Base-by-base conservation (phyloP, 2,888 invertebrate species). In the Celastrina argiolus region DNA sequence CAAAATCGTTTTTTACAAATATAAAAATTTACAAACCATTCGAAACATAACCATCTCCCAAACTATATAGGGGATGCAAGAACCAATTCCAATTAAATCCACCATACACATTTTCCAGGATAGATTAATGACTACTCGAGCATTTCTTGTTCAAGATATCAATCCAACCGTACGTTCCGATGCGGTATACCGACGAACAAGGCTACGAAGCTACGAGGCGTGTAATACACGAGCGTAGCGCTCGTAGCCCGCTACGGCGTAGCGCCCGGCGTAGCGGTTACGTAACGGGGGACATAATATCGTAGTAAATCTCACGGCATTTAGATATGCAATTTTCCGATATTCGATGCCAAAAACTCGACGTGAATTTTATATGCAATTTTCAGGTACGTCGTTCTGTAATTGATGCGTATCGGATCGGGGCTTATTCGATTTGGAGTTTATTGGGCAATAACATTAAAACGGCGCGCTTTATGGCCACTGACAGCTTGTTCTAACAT, bases 191-290 rank as follows among this genome's bases (percentile, higher is more conserved):
- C 56, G 22, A 65, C 18, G 18, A 18, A 59, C 58, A 16, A 10
- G 0, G 28, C 56, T 58, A 58, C 59, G 59, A 39, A 5, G 61
- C 61, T 18, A 61, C 18, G 61, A 6, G 39, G 61, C 39, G 59
- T 59, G 51, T 22, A 51, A 51, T 22, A 51, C 64, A 36, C 61
- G 36, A 18, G 16, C 51, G 70, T 69, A 72, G 69, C 65, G 31
- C 56, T 26, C 39, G 61, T 61, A 39, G 61, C 61, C 14, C 34
- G 7, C 61, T 61, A 61, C 61, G 34, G 14, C 61, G 61, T 61
- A 61, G 61, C 28, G n/a, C 61, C 0, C 1, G 51, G 51, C 61
- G 61, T 61, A 39, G 36, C 4, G 16, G 14, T 26, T 61, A 39
- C 61, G 39, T 61, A 61, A 61, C 39, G 18, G 10, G 22, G 51